These are phyloP conservation scores for Rhynchophorus ferrugineus DNA, from an alignment of 1,140 invertebrate genomes.

Conservation along the genomic window DNA sequence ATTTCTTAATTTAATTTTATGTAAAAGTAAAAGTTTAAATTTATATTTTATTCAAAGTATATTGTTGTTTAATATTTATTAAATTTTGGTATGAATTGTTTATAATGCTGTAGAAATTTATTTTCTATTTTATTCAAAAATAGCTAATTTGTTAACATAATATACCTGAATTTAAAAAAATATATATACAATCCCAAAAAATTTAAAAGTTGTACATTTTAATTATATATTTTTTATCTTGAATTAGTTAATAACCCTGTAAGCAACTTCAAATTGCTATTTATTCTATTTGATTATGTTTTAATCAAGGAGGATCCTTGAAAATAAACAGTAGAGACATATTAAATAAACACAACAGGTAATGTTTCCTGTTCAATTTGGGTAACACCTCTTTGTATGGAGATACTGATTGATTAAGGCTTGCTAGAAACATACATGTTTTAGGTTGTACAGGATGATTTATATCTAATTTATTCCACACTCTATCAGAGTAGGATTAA, in stretches of 20 bases:
- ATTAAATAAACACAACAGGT: neutral
- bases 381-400: neutral
- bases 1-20: slow-evolving; percentile 4
- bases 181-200: neutral
- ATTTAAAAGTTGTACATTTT: neutral
- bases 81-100: too few relatives aligned
- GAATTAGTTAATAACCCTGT: neutral
- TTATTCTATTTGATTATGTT: neutral
- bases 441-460: neutral
- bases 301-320: neutral
- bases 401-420: neutral
- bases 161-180: too few relatives aligned
- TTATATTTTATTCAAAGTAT: too few relatives aligned
- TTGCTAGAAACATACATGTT: too few relatives aligned
- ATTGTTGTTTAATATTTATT: too few relatives aligned
- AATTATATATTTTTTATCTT: neutral
- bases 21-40: too few relatives aligned
- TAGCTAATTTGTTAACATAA: neutral
- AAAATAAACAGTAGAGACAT: slow-evolving; percentile 4
- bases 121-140: neutral
- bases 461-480: neutral
- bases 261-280: neutral
- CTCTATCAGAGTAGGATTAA: neutral
- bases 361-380: neutral
- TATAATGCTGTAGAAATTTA: neutral